Evolutionary conservation across 2,888 invertebrate species (phyloP), one percentile per base, ranked within the genome.

Genomic region (Aspidiotus rigidus): DNA sequence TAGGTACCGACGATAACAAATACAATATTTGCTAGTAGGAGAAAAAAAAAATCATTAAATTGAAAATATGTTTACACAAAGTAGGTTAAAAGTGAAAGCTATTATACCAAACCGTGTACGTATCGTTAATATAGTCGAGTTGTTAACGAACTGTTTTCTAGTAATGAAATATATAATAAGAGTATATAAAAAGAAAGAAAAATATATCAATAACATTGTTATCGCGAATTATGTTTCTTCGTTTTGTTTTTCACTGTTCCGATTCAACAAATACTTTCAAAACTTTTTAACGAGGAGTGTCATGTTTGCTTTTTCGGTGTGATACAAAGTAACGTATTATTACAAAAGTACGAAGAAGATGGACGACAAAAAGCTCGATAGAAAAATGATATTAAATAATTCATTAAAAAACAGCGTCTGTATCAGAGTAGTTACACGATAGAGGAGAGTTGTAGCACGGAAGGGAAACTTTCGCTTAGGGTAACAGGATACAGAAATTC

Each of bases 91-190:
- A 67, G 67, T 67, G 67, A 67, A 67, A 67, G 67, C 67, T 60
- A 67, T 67, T 67, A 49, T 40, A 67, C 56, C 64, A 42, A 8
- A 66, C 44, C 49, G 67, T 67, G 13, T 59, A 59, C 16, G 56
- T 17, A 28, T 28, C 57, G 57, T 59, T 67, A 67, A 67, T 67
- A 44, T 60, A 67, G 59, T 67, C 59, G 49, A 42, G 59, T 59
- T 67, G 67, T 67, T 64, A 67, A 67, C 67, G 60, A 67, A 67
- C 60, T 67, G 67, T 67, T 67, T 67, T 67, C 67, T 67, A 67
- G 60, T 60, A 67, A 67, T 67, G 67, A 67, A 67, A 59, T 49
- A 67, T 59, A 49, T 53, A 57, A 42, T n/a, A 56, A 56, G 6
- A n/a, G 44, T 16, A 16, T 16, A n/a, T 17, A 56, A n/a, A 16